A percentile compares a stretch with the other conserved stretches of the same genome.
Evolutionary conservation across 2,888 invertebrate species (phyloP).

Genomic region (Napeogenes sylphis): DNA sequence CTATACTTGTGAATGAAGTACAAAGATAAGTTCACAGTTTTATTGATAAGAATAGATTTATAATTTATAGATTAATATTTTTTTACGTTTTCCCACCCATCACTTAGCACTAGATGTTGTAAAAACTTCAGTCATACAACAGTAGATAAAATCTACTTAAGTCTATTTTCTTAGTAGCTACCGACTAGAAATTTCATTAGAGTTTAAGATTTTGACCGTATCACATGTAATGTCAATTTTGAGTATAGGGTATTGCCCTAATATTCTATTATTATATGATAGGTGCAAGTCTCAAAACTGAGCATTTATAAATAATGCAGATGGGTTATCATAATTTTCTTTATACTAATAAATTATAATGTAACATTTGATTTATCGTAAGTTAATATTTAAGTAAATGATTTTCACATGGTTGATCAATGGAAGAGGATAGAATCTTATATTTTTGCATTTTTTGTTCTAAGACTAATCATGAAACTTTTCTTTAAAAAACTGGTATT

Average conservation of each 20-base stretch:
- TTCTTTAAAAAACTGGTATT: slow-evolving; percentile 54
- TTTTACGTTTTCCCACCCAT: slow-evolving; percentile 48
- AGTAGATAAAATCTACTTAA: slow-evolving; percentile 71
- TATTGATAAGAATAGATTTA: slow-evolving; percentile 55
- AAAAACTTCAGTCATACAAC: slow-evolving; percentile 42
- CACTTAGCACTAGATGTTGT: slow-evolving; percentile 48
- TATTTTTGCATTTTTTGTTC: slow-evolving; percentile 46
- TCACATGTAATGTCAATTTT: slow-evolving; percentile 39
- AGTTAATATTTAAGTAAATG: slow-evolving; percentile 36
- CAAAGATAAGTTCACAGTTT: slow-evolving; percentile 52
- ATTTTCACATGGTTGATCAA: slow-evolving; percentile 43
- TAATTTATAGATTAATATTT: slow-evolving; percentile 37
- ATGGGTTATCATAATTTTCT: slow-evolving; percentile 37
- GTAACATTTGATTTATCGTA: slow-evolving; percentile 34
- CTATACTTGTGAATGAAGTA: slow-evolving; percentile 56
- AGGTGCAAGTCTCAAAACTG: slow-evolving; percentile 65
- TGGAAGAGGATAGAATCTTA: slow-evolving; percentile 65
- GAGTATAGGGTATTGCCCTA: slow-evolving; percentile 39
- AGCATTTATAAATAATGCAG: slow-evolving; percentile 42
- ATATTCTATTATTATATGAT: slow-evolving; percentile 40
- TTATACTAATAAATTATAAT: slow-evolving; percentile 34
- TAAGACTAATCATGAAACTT: slow-evolving; percentile 53
- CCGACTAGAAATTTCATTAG: slow-evolving; percentile 53
- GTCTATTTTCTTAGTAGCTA: slow-evolving; percentile 49
- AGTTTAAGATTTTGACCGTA: slow-evolving; percentile 51